Base-by-base conservation (phyloP, 1,140 invertebrate genomes). In the Leptinotarsa defecta region DNA sequence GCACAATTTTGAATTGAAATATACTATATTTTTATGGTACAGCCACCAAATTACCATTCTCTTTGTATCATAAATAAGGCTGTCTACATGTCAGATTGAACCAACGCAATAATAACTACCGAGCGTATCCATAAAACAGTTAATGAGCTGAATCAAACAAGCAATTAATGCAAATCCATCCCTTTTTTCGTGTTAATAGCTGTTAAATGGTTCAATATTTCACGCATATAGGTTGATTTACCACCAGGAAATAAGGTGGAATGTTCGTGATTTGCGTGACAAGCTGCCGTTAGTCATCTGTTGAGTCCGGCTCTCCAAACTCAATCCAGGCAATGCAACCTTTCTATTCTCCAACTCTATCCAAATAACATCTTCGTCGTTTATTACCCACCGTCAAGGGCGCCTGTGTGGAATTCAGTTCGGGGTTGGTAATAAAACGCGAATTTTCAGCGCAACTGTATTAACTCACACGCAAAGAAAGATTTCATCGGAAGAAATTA, bases 281-380 rank as follows among this genome's bases (percentile, higher is more conserved):
- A 48, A 15, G 20, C 15, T n/a, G 73, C 49, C 62, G 76, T 77
- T 74, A 70, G 48, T 77, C 70, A 19, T 48, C 62, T 52, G 22
- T 49, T 52, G 68, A 65, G 24, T 24, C 62, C 70, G 57, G 71
- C 43, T 71, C 73, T 68, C 49, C 62, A 48, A 49, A 70, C 65
- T 69, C 67, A 68, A 77, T 74, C 48, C 67, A 57, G 63, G 68
- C 64, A 61, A 34, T 74, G 48, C 63, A 74, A 70, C 43, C 57
- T 69, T 74, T n/a, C 15, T 13, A 61, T 73, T 73, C 64, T 71
- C 70, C 70, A 52, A 48, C 73, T 70, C 52, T 77, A 77, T 77
- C 76, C 74, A 74, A 77, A 77, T 67, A 77, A 77, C 76, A 77
- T 77, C 72, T 74, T 67, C 57, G 24, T 65, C 61, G 13, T 65